Evolutionary conservation across 2,888 invertebrate species (phyloP), one percentile per base, ranked within the genome.

Genomic region (Troides helena): DNA sequence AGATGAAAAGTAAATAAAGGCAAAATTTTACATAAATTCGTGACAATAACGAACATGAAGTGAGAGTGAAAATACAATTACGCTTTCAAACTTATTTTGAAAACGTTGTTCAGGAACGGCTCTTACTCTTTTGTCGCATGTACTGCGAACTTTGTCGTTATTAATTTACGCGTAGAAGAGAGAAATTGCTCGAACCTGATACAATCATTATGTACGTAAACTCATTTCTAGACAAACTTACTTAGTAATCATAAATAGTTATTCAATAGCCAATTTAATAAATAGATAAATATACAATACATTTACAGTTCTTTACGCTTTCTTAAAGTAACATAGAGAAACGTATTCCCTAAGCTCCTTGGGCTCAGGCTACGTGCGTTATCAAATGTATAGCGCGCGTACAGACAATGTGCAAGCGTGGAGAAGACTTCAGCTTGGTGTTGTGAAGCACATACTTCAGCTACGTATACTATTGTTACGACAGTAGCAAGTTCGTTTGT

Each of bases 11-110:
- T n/a, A 53, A 12, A 53, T 53, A 53, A n/a, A n/a, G 53, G n/a
- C 53, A n/a, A 53, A 53, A 53, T 53, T 53, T 53, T 53, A 53
- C 53, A 53, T 53, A 17, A 53, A 53, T 7, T 7, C 73, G 69
- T 74, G 73, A 73, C 70, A 71, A 72, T 73, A 73, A 74, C 74
- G 74, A 76, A 74, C 75, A 76, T 71, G 73, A 67, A 62, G 62
- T 69, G 71, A 83, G 81, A 72, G 72, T 71, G 75, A 75, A 74
- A 77, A 77, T 74, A 74, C 76, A 77, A 77, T 77, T 76, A 77
- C 75, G 74, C 39, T 68, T 72, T 72, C 75, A 74, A 75, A 75
- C 71, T 73, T 64, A 36, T 53, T 56, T 30, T 56, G 36, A 64
- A 64, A 36, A 53, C n/a, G 53, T 53, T 63, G 66, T 70, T 62